phyloP scores from a whole-genome alignment of 2,797 vertebrate genomes.

The Knipowitschia caucasica region DNA sequence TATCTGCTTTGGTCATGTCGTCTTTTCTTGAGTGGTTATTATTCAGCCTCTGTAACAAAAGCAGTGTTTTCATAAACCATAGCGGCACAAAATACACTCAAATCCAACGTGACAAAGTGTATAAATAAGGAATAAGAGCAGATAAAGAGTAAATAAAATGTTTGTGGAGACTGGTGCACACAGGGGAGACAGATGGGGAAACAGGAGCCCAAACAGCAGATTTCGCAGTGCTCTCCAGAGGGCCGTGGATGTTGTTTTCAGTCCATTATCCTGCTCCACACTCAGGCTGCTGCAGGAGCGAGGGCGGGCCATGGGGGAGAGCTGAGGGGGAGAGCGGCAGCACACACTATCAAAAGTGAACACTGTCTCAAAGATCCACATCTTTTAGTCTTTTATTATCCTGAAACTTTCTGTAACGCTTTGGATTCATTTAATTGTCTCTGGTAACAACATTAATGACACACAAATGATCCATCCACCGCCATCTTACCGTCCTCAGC shows the following conservation, averaged over 20 bases:
- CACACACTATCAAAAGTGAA: no score
- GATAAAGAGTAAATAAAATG: constrained; percentile 9
- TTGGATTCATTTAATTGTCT: no score
- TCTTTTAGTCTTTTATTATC: no score
- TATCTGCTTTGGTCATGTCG: not conserved
- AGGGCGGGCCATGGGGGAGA: no score
- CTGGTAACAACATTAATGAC: no score
- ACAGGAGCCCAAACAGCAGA: not conserved
- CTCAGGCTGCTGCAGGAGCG: not conserved
- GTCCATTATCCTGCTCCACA: not conserved
- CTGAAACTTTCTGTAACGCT: no score
- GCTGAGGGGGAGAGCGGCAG: no score
- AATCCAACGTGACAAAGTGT: not conserved
- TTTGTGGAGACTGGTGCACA: constrained; percentile 2
- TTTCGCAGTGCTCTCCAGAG: not conserved
- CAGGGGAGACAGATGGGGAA: constrained; percentile 8
- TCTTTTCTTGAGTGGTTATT: not conserved
- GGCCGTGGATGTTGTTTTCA: not conserved
- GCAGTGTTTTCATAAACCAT: not conserved
- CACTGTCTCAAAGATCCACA: no score
- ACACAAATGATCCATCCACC: no score
- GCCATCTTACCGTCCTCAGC: no score
- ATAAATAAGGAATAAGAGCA: constrained; percentile 2
- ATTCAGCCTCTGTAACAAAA: not conserved
- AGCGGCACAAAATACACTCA: not conserved